Evolutionary conservation across 2,888 invertebrate genomes (phyloP).

Genomic region (Cremastobaeus sp.): DNA sequence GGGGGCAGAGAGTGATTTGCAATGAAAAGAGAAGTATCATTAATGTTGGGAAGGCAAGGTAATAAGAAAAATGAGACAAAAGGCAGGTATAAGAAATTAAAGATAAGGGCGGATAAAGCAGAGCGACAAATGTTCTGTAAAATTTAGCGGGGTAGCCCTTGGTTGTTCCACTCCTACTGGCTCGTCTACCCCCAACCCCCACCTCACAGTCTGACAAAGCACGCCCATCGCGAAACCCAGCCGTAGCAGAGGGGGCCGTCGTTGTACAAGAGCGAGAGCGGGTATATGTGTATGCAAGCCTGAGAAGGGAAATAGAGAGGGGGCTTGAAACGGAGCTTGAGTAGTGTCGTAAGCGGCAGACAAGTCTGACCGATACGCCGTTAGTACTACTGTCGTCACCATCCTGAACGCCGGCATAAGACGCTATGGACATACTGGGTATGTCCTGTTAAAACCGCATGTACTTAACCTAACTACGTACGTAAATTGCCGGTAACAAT

Average conservation of each 20-base stretch:
- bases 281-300: conserved; percentile 32
- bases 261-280: conserved; percentile 42
- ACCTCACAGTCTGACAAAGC: conserved; percentile 62
- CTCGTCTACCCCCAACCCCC: conserved; percentile 63
- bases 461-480: conserved; percentile 64
- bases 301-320: conserved; percentile 61
- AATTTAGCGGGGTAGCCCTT: conserved; percentile 7
- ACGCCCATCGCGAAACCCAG: conserved; percentile 70
- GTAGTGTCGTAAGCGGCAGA: conserved; percentile 70
- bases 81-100: too few relatives aligned
- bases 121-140: conserved; percentile 48
- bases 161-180: conserved; percentile 61
- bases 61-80: too few relatives aligned
- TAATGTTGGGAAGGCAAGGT: too few relatives aligned
- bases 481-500: conserved; percentile 59
- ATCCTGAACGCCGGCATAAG: conserved; percentile 76
- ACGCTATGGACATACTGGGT: conserved; percentile 78
- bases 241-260: conserved; percentile 53
- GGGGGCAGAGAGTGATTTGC: too few relatives aligned
- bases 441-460: conserved; percentile 70
- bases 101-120: background rate
- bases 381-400: conserved; percentile 78
- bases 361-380: conserved; percentile 76
- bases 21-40: too few relatives aligned
- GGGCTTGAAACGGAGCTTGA: conserved; percentile 64